Conservation (phyloP, 2,113 vertebrate genomes). For the Lycaon pictus region DNA sequence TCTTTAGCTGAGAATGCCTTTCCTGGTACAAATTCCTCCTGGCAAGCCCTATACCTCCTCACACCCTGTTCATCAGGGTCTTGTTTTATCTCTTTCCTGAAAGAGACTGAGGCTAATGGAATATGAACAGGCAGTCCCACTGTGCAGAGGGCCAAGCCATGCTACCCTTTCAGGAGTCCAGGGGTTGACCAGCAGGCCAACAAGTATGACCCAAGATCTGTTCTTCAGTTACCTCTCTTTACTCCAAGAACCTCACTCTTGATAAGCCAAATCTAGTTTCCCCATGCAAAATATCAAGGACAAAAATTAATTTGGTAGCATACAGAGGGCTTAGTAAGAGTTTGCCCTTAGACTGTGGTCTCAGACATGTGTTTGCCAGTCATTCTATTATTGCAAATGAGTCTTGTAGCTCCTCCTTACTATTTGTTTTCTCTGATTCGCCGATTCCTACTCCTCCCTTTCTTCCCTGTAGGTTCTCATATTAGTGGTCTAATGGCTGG, state of each 20-base stretch:
- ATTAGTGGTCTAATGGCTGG: not conserved
- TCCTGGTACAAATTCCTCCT: not conserved
- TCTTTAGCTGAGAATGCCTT: not conserved
- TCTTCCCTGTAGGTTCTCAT: not conserved
- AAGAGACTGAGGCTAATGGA: not conserved
- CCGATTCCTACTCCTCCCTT: not conserved
- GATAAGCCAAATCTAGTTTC: not conserved
- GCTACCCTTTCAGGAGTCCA: not conserved
- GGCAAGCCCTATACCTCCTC: not conserved
- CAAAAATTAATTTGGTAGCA: not conserved
- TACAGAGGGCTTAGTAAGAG: not conserved
- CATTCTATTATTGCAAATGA: not conserved
- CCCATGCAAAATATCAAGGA: not conserved
- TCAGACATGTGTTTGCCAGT: not conserved
- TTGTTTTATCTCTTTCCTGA: not conserved
- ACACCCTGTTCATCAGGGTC: not conserved
- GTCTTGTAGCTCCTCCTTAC: not conserved
- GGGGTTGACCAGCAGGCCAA: not conserved
- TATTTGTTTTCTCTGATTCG: not conserved
- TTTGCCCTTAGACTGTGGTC: not conserved
- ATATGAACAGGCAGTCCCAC: not conserved
- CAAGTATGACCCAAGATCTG: no score
- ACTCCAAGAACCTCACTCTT: not conserved
- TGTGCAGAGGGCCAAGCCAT: not conserved
- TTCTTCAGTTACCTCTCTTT: not conserved